Evolutionary conservation across 2,797 vertebrate species (phyloP).

Genomic region (Poeciliopsis turneri): DNA sequence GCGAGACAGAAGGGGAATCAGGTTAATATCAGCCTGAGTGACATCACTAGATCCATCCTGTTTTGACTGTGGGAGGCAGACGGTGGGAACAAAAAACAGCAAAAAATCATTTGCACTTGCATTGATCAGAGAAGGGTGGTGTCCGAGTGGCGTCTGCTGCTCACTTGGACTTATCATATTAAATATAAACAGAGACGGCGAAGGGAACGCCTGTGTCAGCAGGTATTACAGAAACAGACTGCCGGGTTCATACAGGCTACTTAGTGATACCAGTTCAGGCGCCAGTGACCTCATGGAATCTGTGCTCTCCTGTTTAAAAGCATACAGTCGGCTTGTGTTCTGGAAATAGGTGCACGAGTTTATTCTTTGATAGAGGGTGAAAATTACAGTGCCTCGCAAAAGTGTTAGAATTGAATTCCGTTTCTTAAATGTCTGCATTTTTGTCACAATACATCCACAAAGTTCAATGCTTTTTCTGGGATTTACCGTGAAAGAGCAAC

Average conservation of each 20-base stretch:
- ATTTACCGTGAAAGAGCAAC: neutral
- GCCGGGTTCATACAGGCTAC: constrained; percentile 64
- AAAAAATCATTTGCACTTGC: constrained; percentile 56
- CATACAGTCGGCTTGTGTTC: constrained; percentile 31
- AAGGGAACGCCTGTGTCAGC: constrained; percentile 64
- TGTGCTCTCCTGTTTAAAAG: constrained; percentile 59
- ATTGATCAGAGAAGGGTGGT: constrained; percentile 39
- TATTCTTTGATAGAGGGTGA: constrained; percentile 20
- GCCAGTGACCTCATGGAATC: constrained; percentile 63
- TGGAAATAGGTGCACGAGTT: constrained; percentile 53
- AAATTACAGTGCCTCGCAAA: neutral
- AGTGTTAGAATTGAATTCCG: neutral
- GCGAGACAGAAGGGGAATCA: constrained; percentile 59
- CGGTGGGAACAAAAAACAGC: neutral
- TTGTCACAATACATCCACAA: neutral
- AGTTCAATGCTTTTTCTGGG: neutral
- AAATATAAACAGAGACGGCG: constrained; percentile 68
- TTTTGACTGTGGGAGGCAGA: constrained; percentile 33
- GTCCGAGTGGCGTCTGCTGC: constrained; percentile 47
- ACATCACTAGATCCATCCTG: constrained; percentile 63
- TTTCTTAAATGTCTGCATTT: neutral
- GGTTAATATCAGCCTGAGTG: constrained; percentile 72
- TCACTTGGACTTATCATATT: constrained; percentile 74
- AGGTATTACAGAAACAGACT: constrained; percentile 76
- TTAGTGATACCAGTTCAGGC: constrained; percentile 61